phyloP scores from a whole-genome alignment of 2,113 vertebrate genomes.

The Muntiacus reevesi region DNA sequence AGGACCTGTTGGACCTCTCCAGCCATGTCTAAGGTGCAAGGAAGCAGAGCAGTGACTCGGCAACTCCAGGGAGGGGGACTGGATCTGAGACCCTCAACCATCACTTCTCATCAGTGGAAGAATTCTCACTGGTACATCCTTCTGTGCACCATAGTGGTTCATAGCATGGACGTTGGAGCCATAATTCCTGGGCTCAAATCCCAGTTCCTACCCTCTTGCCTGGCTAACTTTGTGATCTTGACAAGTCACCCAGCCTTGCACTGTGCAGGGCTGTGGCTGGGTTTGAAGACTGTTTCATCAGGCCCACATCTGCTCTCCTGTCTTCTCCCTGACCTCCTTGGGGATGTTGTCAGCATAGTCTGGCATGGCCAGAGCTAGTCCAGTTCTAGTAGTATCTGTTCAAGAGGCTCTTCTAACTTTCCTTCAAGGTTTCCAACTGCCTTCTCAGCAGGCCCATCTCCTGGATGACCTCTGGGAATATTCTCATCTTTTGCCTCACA shows the following conservation, averaged over 20 bases:
- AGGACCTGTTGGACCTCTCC: not conserved
- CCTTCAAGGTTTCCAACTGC: not conserved
- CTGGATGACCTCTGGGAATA: not conserved
- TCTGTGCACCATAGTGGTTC: not conserved
- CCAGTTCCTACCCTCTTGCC: too few species aligned
- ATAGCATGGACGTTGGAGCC: not conserved
- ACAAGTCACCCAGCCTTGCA: not conserved
- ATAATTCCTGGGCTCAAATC: not conserved
- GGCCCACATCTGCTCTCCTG: not conserved
- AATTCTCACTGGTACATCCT: not conserved
- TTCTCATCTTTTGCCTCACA: not conserved
- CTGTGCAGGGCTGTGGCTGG: not conserved
- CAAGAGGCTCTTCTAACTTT: not conserved
- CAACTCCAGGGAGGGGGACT: not conserved
- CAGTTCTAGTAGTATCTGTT: not conserved
- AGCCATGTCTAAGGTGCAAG: not conserved
- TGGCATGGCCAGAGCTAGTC: not conserved
- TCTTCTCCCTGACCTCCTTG: not conserved
- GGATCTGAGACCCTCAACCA: not conserved
- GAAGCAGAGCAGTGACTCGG: not conserved
- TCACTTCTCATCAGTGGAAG: not conserved
- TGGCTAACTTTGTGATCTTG: not conserved
- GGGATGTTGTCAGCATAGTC: not conserved
- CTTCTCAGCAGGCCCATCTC: not conserved
- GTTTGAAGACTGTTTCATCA: not conserved